These are phyloP conservation scores for Luscinia megarhynchos DNA, from an alignment of 2,797 vertebrate genomes.

Conservation along the genomic window DNA sequence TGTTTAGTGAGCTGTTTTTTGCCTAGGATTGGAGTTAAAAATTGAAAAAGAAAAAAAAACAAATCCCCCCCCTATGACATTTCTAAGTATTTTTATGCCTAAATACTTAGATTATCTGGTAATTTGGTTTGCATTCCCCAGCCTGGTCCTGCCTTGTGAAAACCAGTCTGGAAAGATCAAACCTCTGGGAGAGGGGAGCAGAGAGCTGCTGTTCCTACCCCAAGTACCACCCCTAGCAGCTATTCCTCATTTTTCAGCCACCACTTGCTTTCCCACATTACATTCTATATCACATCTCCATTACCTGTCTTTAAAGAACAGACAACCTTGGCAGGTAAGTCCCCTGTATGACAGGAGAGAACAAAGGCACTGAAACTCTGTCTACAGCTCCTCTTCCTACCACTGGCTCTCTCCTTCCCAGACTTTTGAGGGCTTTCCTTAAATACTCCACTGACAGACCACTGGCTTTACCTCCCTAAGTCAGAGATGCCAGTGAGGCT, in stretches of 20 bases:
- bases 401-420: neutral
- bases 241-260: neutral
- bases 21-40: neutral
- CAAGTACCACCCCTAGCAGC: neutral
- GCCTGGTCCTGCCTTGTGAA: neutral
- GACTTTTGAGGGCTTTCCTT: neutral
- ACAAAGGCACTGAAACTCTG: neutral
- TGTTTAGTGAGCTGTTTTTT: neutral
- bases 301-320: neutral
- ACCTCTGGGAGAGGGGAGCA: neutral
- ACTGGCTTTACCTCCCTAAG: neutral
- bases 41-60: neutral
- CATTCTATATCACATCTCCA: neutral
- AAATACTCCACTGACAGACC: neutral
- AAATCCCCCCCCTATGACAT: accelerated
- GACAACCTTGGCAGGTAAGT: neutral
- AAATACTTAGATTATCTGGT: neutral
- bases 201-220: neutral
- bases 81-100: neutral
- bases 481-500: neutral
- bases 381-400: neutral
- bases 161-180: neutral
- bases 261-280: neutral
- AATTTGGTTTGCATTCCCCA: neutral
- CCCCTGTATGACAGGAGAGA: neutral